These are phyloP conservation scores for Manacus vitellinus DNA, from an alignment of 2,113 vertebrate genomes.

Conservation along the genomic window DNA sequence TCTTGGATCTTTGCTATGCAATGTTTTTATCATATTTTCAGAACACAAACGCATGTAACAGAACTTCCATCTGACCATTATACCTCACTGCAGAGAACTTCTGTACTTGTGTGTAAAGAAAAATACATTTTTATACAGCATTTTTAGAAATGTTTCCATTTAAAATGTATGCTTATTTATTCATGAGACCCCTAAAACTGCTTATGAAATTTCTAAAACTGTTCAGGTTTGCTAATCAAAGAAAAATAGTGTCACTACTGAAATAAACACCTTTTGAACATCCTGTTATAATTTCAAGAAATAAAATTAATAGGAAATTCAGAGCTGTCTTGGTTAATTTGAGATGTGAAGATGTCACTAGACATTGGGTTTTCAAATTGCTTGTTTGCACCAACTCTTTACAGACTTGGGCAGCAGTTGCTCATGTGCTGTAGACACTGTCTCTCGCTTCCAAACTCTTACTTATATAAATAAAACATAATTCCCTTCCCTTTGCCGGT, in stretches of 20 bases:
- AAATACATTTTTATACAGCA: neutral
- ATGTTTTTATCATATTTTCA: neutral
- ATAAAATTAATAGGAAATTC: neutral
- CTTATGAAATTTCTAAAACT: neutral
- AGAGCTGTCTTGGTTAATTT: neutral
- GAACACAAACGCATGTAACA: neutral
- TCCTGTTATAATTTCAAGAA: neutral
- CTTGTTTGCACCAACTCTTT: neutral
- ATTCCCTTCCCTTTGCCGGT: neutral
- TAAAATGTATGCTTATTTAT: neutral
- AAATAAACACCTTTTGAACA: slow-evolving; percentile 11
- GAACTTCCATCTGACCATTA: neutral
- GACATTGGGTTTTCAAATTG: neutral
- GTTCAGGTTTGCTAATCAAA: neutral
- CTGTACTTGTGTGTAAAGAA: neutral
- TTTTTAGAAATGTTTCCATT: neutral
- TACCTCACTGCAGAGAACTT: neutral
- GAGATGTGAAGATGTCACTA: neutral
- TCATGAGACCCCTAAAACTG: neutral
- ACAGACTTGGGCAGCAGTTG: neutral
- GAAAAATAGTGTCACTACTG: neutral
- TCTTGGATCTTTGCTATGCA: neutral
- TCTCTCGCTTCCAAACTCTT: neutral
- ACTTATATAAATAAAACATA: neutral
- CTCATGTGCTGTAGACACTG: neutral